phyloP scores from a whole-genome alignment of 2,888 invertebrate genomes.

The Ornithoptera alexandrae region DNA sequence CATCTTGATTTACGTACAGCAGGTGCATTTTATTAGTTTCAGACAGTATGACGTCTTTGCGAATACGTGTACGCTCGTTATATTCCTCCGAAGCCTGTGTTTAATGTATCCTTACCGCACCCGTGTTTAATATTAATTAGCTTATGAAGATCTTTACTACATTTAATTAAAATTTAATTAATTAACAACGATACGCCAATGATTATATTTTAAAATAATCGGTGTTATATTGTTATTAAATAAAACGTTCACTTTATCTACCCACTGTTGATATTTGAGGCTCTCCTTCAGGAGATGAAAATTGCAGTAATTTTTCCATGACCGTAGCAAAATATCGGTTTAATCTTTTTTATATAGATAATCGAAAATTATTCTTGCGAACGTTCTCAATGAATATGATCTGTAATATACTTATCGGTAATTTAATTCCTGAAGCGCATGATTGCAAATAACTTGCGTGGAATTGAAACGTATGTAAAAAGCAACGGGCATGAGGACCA shows the following conservation, averaged over 20 bases:
- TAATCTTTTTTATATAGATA: too few relatives aligned
- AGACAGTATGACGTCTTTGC: conserved; percentile 37
- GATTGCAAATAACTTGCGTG: neutral
- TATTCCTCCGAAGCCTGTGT: conserved; percentile 49
- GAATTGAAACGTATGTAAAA: conserved; percentile 3
- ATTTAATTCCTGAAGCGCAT: neutral
- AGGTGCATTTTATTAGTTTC: conserved; percentile 46
- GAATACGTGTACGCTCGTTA: conserved; percentile 37
- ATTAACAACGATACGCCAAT: too few relatives aligned
- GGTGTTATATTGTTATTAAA: too few relatives aligned
- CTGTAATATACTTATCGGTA: neutral
- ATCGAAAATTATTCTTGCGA: too few relatives aligned
- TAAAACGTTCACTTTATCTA: too few relatives aligned
- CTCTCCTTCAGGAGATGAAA: too few relatives aligned
- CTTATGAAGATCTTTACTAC: neutral
- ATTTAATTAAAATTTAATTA: too few relatives aligned
- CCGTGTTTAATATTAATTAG: conserved; percentile 1
- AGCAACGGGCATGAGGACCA: conserved; percentile 6
- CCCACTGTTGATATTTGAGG: too few relatives aligned
- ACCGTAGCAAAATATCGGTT: too few relatives aligned
- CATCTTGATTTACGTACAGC: conserved; percentile 34
- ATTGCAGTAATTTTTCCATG: too few relatives aligned
- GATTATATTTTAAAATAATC: too few relatives aligned
- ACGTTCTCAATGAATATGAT: too few relatives aligned
- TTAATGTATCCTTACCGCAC: conserved; percentile 40